These are phyloP conservation scores for Orthosia cruda DNA, from an alignment of 2,888 invertebrate genomes.

Conservation along the genomic window DNA sequence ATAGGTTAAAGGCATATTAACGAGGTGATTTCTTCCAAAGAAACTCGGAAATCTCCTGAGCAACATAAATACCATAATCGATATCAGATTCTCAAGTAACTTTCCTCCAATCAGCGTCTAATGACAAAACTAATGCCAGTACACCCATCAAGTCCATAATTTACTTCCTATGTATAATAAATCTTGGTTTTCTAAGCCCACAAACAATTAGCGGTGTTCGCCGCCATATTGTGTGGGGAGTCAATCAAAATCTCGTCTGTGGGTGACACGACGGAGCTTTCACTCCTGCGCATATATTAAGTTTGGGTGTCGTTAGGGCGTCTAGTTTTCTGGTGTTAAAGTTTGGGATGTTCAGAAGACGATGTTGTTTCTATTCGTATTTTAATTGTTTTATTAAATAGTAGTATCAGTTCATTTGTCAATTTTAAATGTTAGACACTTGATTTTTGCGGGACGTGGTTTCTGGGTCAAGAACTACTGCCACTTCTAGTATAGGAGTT, in stretches of 20 bases:
- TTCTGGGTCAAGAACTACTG: neutral
- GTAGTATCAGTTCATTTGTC: neutral
- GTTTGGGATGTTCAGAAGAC: neutral
- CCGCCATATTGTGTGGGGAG: constrained; percentile 52
- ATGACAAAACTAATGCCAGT: constrained; percentile 37
- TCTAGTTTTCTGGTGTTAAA: neutral
- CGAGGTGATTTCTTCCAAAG: neutral
- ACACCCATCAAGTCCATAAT: constrained; percentile 45
- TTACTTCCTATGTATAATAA: constrained; percentile 53
- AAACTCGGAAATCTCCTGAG: neutral
- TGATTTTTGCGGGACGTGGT: neutral
- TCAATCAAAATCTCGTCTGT: constrained; percentile 63
- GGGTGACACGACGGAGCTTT: constrained; percentile 60
- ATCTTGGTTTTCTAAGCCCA: constrained; percentile 51
- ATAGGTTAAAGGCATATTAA: neutral
- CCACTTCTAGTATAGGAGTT: neutral
- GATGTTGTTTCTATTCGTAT: neutral
- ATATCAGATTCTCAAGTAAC: constrained; percentile 26
- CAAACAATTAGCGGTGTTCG: constrained; percentile 53
- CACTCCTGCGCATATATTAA: constrained; percentile 51
- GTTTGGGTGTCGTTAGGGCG: constrained; percentile 40
- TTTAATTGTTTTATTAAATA: neutral
- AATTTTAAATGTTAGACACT: neutral
- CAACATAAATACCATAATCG: constrained; percentile 20
- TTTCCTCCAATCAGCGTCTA: constrained; percentile 51